Base-by-base conservation (phyloP, 2,797 vertebrate genomes). In the Choloepus didactylus region DNA sequence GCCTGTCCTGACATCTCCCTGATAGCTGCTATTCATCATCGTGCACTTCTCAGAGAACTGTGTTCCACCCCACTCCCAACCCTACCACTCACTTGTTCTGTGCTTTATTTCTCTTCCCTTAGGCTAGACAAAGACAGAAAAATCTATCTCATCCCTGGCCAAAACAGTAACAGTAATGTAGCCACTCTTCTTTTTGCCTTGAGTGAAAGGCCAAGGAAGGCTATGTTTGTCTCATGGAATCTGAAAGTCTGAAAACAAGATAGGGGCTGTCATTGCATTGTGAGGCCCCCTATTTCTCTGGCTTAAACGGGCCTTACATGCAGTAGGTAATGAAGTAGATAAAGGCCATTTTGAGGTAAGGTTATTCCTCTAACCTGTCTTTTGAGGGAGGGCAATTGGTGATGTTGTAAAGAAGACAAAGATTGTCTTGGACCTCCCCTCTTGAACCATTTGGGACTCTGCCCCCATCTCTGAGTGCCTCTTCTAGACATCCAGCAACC, bases 231-330 rank as follows among this genome's bases (percentile, higher is more conserved):
- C 69, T 76, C 49, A 49, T 9, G 72, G 67, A 87, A 79, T 90
- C 81, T 38, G 14, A 70, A 96, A 60, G 49, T 89, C 83, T 93
- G 73, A 76, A 94, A 93, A 95, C 56, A 82, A 67, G 66, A 82
- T 38, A 49, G 3, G 23, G 27, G 60, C 51, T 81, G 11, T 73
- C 29, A 80, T 27, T 16, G 46, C 69, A 51, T 73, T 95, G 59
- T 80, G 81, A 93, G 77, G 69, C 38, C 64, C 46, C 27, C 59
- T 83, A 5, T 81, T 77, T 93, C 54, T 38, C 38, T 25, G 51
- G 56, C 31, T 83, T 46, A 41, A 93, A 77, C 49, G 91, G 38
- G 38, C 27, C 67, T 95, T 91, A 67, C 15, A 2, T 19, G 49
- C 9, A 70, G 5, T 82, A 54, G 79, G 69, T 64, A 82, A 90